Conservation (phyloP, 2,888 invertebrate genomes). For the Iphiclides podalirius region DNA sequence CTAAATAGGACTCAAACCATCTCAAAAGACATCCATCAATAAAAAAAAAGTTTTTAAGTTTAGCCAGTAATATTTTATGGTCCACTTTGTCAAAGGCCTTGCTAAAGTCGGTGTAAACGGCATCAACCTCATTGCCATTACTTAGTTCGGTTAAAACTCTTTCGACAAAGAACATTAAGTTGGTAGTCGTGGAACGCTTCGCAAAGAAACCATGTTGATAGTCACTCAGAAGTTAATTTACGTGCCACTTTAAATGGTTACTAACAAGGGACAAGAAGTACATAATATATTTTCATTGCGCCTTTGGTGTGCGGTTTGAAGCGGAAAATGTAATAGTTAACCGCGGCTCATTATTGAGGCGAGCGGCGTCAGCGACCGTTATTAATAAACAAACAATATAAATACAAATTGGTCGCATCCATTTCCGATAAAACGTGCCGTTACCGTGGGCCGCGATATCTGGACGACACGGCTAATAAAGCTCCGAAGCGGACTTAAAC, state of each 20-base stretch:
- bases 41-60: not conserved
- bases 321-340: too few relatives aligned
- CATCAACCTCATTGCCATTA: not conserved
- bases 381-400: constrained; percentile 8
- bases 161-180: constrained; percentile 9
- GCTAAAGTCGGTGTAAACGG: not conserved
- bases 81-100: not conserved
- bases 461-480: not conserved
- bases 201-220: constrained; percentile 18
- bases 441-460: too few relatives aligned
- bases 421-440: constrained; percentile 1
- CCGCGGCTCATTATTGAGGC: constrained; percentile 2
- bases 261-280: constrained; percentile 11
- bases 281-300: too few relatives aligned
- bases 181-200: constrained; percentile 11
- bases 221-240: constrained; percentile 2
- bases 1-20: not conserved
- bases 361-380: not conserved
- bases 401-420: constrained; percentile 10
- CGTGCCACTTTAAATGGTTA: constrained; percentile 11
- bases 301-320: too few relatives aligned
- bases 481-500: not conserved
- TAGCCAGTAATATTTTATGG: not conserved
- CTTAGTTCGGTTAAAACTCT: not conserved
- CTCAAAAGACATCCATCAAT: not conserved